A percentile compares a stretch with the other conserved stretches of the same genome.
Evolutionary conservation across 2,888 invertebrate genomes (phyloP).

Genomic region (Venusia cambrica): DNA sequence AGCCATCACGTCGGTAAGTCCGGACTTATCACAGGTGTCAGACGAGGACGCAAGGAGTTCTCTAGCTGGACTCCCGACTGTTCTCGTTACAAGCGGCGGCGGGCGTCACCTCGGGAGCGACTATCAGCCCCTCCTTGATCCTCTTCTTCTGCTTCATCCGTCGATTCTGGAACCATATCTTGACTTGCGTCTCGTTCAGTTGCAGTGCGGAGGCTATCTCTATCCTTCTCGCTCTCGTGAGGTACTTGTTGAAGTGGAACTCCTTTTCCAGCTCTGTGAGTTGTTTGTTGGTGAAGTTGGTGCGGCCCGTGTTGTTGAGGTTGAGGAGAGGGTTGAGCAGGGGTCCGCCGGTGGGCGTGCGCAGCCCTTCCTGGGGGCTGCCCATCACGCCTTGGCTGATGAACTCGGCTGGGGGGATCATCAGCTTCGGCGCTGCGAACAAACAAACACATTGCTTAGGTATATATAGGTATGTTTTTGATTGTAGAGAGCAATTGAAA

Average conservation of each 20-base stretch:
- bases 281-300: conserved; percentile 99
- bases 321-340: conserved; percentile 74
- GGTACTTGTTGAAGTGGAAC: conserved; percentile 99
- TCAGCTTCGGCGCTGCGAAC: conserved; percentile 84
- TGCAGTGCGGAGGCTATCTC: conserved; percentile 98
- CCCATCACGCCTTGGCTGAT: conserved; percentile 70
- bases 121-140: conserved; percentile 94
- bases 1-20: too few relatives aligned
- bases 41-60: too few relatives aligned
- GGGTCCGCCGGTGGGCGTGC: conserved; percentile 73
- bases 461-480: not conserved
- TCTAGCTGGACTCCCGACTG: conserved; percentile 85
- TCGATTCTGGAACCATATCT: conserved; percentile 99
- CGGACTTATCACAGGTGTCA: too few relatives aligned
- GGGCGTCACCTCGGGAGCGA: conserved; percentile 75
- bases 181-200: conserved; percentile 98
- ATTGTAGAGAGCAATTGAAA: too few relatives aligned
- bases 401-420: conserved; percentile 79
- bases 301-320: conserved; percentile 93
- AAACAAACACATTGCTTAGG: conserved; percentile 26
- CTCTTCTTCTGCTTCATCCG: conserved; percentile 99
- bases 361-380: conserved; percentile 69
- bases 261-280: conserved; percentile 99
- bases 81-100: conserved; percentile 84
- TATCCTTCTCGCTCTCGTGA: conserved; percentile 97